phyloP scores from a whole-genome alignment of 2,113 vertebrate genomes.

The Leucosticte australis region DNA sequence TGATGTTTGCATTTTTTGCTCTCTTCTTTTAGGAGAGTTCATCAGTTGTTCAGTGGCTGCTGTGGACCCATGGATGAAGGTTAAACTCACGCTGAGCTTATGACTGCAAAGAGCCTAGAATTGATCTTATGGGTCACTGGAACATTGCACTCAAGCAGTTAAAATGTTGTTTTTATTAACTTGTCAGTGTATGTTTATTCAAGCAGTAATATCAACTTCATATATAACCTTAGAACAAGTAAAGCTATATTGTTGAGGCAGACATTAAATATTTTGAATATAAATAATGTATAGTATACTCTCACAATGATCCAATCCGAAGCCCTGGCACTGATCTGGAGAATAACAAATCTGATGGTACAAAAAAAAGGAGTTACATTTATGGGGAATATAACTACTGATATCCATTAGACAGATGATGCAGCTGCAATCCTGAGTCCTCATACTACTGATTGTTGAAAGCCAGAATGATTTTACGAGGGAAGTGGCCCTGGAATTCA shows the following conservation, averaged over 20 bases:
- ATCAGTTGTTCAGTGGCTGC: neutral
- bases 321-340: neutral
- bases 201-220: neutral
- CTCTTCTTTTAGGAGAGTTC: neutral
- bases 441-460: neutral
- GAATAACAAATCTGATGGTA: neutral
- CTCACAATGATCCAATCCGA: neutral
- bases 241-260: neutral
- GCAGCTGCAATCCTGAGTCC: neutral
- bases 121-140: neutral
- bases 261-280: constrained; percentile 12
- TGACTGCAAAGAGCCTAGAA: neutral
- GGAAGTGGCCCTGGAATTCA: neutral
- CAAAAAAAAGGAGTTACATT: neutral
- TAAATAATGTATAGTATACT: neutral
- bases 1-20: neutral
- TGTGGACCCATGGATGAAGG: neutral
- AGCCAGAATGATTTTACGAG: neutral
- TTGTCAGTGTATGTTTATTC: neutral
- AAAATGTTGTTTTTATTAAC: constrained; percentile 18
- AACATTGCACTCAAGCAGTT: neutral
- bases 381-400: neutral
- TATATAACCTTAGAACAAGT: neutral
- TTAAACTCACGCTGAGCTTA: neutral
- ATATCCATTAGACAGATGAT: neutral